Evolutionary conservation across 2,888 invertebrate species (phyloP).

Genomic region (Acronicta leporina): DNA sequence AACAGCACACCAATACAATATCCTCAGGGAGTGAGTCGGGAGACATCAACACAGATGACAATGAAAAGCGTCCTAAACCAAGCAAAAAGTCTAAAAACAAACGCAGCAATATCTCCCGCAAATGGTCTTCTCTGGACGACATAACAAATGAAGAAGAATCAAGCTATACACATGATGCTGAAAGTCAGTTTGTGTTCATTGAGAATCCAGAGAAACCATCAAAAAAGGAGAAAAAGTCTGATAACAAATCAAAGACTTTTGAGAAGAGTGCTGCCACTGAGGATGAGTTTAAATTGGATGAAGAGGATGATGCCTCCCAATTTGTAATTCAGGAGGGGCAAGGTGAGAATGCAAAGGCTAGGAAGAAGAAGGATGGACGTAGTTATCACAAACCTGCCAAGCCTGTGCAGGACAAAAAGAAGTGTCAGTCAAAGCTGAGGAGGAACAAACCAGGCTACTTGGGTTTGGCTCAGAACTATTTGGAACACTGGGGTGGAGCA

Average conservation of each 20-base stretch:
- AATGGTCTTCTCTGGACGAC: constrained; percentile 90
- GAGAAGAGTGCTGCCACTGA: constrained; percentile 70
- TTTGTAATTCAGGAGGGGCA: constrained; percentile 79
- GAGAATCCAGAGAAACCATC: constrained; percentile 80
- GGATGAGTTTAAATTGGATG: constrained; percentile 73
- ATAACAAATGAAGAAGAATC: constrained; percentile 80
- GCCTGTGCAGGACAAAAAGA: constrained; percentile 83
- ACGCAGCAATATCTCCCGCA: constrained; percentile 81
- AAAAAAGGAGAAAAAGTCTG: constrained; percentile 79
- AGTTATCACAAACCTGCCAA: constrained; percentile 76
- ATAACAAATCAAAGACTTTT: constrained; percentile 68
- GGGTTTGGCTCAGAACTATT: constrained; percentile 80
- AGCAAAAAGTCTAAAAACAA: constrained; percentile 83
- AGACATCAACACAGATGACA: constrained; percentile 81
- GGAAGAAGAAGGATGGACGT: constrained; percentile 86
- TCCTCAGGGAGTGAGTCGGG: constrained; percentile 87
- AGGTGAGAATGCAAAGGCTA: constrained; percentile 71
- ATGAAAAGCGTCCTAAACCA: constrained; percentile 78
- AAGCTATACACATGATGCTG: constrained; percentile 70
- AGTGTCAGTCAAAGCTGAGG: constrained; percentile 78
- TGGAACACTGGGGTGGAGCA: constrained; percentile 89
- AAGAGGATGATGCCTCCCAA: constrained; percentile 75
- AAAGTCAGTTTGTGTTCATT: constrained; percentile 85
- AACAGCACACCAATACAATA: constrained; percentile 72
- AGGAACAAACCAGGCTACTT: constrained; percentile 82